A percentile compares a stretch with the other conserved stretches of the same genome.
These are phyloP conservation scores for Ictalurus furcatus DNA, from an alignment of 2,113 vertebrate species.

Conservation along the genomic window DNA sequence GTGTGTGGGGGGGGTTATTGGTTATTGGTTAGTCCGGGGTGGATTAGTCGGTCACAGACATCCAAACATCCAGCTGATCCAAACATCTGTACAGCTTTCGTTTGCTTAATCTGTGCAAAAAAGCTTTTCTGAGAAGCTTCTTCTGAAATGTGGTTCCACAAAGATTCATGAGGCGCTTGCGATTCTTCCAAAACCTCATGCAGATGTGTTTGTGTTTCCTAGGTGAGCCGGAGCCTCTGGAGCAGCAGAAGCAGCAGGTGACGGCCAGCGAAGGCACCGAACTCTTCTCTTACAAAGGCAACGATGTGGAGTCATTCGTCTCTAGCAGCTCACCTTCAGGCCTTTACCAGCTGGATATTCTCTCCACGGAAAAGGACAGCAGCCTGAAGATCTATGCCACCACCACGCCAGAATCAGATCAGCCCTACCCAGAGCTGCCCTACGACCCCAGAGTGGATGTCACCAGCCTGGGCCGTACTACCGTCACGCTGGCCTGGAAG, in stretches of 20 bases:
- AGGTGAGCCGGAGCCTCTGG: conserved; percentile 91
- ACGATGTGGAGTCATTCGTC: conserved; percentile 91
- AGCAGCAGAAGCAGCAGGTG: conserved; percentile 91
- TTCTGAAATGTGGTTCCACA: background rate
- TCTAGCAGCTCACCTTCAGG: conserved; percentile 89
- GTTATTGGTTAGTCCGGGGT: conserved; percentile 15
- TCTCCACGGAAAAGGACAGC: conserved; percentile 97
- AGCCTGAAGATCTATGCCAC: conserved; percentile 93
- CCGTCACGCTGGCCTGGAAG: conserved; percentile 92
- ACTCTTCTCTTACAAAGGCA: conserved; percentile 93
- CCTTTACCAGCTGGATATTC: conserved; percentile 92
- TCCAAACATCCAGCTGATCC: conserved; percentile 9
- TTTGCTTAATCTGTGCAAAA: conserved; percentile 6
- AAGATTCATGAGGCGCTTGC: background rate
- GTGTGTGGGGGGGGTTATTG: too few relatives aligned
- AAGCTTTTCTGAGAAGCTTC: background rate
- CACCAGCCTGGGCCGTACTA: conserved; percentile 88
- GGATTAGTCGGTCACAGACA: background rate
- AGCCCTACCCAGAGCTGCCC: conserved; percentile 92
- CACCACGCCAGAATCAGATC: conserved; percentile 94
- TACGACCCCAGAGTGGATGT: conserved; percentile 94
- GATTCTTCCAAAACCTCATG: conserved; percentile 18
- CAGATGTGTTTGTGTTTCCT: conserved; percentile 47
- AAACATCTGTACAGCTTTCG: too few relatives aligned
- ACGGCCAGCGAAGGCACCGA: conserved; percentile 81